Evolutionary conservation across 2,888 invertebrate species (phyloP).

Genomic region (Scelioninae gen. 1): DNA sequence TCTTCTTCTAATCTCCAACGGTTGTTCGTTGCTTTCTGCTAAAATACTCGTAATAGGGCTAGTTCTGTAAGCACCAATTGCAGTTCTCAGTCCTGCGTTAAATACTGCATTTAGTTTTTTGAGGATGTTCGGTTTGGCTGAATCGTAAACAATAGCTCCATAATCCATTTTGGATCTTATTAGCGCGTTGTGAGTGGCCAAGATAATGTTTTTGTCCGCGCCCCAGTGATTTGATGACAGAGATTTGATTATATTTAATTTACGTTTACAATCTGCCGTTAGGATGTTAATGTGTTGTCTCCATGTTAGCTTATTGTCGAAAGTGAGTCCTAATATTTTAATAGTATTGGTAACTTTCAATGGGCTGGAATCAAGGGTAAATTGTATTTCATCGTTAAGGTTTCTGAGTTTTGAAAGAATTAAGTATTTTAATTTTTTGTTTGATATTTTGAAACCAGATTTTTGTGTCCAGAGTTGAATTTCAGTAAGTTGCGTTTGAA

Average conservation of each 20-base stretch:
- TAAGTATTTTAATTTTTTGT: slow-evolving; percentile 12
- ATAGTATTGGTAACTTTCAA: not conserved
- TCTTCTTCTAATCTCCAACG: not conserved
- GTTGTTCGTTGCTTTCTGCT: slow-evolving; percentile 1
- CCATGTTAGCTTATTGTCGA: slow-evolving; percentile 70
- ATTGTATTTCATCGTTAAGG: no score
- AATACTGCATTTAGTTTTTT: not conserved
- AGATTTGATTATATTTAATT: slow-evolving; percentile 60
- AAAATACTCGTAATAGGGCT: not conserved
- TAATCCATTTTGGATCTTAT: slow-evolving; percentile 62
- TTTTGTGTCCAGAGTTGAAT: not conserved
- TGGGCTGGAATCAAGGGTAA: no score
- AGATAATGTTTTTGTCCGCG: slow-evolving; percentile 14
- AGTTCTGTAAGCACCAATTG: not conserved
- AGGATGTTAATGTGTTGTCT: slow-evolving; percentile 51
- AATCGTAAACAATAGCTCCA: slow-evolving; percentile 52
- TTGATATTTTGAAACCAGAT: slow-evolving; percentile 13
- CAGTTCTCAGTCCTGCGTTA: not conserved
- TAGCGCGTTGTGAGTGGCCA: slow-evolving; percentile 36
- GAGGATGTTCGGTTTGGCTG: slow-evolving; percentile 17
- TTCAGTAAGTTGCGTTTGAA: not conserved
- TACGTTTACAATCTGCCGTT: slow-evolving; percentile 35
- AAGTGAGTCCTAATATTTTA: slow-evolving; percentile 52
- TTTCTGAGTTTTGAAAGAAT: slow-evolving; percentile 19
- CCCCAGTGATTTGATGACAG: slow-evolving; percentile 1